These are phyloP conservation scores for Pseudochirops corinnae DNA, from an alignment of 2,797 vertebrate species.

Conservation along the genomic window DNA sequence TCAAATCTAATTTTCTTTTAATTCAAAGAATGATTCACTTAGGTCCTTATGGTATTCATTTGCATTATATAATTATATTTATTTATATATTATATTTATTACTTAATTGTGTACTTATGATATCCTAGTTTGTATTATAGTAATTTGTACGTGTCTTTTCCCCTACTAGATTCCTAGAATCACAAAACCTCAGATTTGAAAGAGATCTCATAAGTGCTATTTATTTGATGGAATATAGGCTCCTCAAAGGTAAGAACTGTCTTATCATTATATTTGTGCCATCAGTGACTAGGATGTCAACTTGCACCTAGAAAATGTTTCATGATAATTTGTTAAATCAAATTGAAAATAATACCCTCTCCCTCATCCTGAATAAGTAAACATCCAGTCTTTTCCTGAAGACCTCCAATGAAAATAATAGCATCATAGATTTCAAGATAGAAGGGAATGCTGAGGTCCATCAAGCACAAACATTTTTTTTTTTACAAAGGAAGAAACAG, in stretches of 20 bases:
- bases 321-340: neutral
- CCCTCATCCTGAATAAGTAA: neutral
- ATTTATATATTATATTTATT: no score
- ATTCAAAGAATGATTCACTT: no score
- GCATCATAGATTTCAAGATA: neutral
- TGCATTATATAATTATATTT: no score
- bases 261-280: neutral
- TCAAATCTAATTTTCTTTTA: neutral
- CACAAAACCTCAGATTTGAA: neutral
- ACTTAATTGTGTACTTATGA: no score
- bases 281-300: neutral
- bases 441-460: neutral
- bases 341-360: neutral
- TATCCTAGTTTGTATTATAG: neutral
- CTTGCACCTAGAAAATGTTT: neutral
- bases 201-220: neutral
- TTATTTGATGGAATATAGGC: neutral
- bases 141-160: neutral
- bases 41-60: no score
- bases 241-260: neutral
- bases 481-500: neutral
- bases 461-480: neutral
- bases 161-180: neutral
- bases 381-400: neutral
- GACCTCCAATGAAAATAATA: no score